Evolutionary conservation across 2,888 invertebrate genomes (phyloP).

Genomic region (Galerucella nymphaeae): DNA sequence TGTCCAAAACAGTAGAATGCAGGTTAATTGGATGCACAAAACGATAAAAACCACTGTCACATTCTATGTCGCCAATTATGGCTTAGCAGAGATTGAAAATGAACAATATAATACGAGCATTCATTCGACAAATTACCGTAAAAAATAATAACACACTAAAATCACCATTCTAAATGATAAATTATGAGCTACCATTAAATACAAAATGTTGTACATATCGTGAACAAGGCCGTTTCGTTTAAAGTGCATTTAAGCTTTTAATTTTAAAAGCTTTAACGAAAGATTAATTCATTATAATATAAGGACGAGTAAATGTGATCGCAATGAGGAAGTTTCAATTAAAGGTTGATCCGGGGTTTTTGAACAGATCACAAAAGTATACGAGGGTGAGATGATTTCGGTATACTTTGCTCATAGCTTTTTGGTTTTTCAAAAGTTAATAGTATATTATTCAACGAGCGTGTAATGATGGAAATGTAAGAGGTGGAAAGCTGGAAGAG

Average conservation of each 20-base stretch:
- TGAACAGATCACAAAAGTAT: background rate
- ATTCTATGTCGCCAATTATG: slow-evolving; percentile 23
- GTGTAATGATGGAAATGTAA: too few species aligned
- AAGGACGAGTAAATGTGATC: background rate
- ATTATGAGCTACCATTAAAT: background rate
- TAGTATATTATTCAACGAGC: too few species aligned
- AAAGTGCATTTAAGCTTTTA: background rate
- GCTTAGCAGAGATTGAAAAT: slow-evolving; percentile 19
- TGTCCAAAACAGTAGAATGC: slow-evolving; percentile 25
- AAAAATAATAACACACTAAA: slow-evolving; percentile 12
- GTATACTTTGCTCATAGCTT: too few species aligned
- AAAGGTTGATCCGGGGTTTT: background rate
- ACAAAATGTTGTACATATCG: background rate
- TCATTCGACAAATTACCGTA: slow-evolving; percentile 10
- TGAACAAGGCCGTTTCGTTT: background rate
- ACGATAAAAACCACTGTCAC: slow-evolving; percentile 34
- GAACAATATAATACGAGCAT: slow-evolving; percentile 9
- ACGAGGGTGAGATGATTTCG: too few species aligned
- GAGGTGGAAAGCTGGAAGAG: too few species aligned
- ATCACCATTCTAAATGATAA: slow-evolving; percentile 2
- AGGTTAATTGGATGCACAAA: slow-evolving; percentile 36
- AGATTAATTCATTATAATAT: background rate
- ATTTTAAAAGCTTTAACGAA: background rate
- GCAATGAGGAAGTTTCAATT: background rate
- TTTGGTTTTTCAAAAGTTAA: too few species aligned